A percentile compares a stretch with the other conserved stretches of the same genome.
phyloP scores from a whole-genome alignment of 2,888 invertebrate genomes.

The Apamea crenata region DNA sequence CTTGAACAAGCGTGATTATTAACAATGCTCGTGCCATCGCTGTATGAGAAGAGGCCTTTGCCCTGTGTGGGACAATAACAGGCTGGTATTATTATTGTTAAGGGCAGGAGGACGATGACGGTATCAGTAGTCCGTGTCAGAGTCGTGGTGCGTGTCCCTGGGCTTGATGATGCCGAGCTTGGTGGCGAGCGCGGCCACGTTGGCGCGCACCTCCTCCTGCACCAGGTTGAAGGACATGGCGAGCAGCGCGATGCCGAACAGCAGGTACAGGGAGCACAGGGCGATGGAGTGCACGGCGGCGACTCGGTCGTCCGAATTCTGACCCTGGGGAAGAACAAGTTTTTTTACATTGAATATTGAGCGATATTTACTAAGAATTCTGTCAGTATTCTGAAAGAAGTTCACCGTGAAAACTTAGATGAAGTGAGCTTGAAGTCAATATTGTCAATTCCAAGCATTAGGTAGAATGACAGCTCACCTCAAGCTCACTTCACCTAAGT shows the following conservation, averaged over 20 bases:
- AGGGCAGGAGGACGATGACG: background rate
- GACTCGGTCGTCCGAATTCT: constrained; percentile 75
- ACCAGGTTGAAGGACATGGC: constrained; percentile 99
- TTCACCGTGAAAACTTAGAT: background rate
- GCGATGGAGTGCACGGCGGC: constrained; percentile 92
- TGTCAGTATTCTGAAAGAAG: background rate
- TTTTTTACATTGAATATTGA: background rate
- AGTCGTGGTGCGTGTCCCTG: constrained; percentile 86
- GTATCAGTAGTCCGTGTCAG: constrained; percentile 79
- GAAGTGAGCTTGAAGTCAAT: background rate
- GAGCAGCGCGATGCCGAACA: constrained; percentile 97
- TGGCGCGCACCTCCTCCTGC: constrained; percentile 97
- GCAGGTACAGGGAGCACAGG: constrained; percentile 96
- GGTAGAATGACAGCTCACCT: background rate
- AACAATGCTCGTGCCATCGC: background rate
- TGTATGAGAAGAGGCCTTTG: background rate
- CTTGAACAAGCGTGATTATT: background rate
- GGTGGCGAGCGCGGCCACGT: constrained; percentile 96
- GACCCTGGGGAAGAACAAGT: constrained; percentile 71
- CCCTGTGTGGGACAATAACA: too few relatives aligned
- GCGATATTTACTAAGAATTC: background rate
- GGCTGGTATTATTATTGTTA: background rate
- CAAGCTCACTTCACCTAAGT: background rate
- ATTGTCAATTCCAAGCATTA: too few relatives aligned
- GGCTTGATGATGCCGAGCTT: constrained; percentile 97